Base-by-base conservation (phyloP, 2,888 invertebrate genomes). In the Endomychus coccineus region DNA sequence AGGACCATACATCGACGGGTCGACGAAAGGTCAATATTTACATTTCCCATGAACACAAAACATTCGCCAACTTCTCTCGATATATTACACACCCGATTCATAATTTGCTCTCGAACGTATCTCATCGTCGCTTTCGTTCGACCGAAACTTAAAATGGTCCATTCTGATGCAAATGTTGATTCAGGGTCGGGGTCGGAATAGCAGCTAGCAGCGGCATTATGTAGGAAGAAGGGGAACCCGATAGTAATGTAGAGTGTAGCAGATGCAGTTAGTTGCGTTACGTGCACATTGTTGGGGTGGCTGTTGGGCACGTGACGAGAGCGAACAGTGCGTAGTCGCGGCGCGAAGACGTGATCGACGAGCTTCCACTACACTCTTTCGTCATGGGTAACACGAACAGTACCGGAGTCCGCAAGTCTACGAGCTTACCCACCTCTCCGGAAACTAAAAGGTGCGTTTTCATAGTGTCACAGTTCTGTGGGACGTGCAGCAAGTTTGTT, bases 341-440 rank as follows among this genome's bases (percentile, higher is more conserved):
- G 14, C 7, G 12, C 23, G 25, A 31, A 27, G 21, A 30, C 25
- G 27, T 37, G 31, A 10, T 27, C 32, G 27, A 39, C 36, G 35
- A 27, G 17, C 23, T 32, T 7, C 16, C 14, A 7, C 25, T 7
- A 11, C 14, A 6, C 14, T 25, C 10, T 10, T 22, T 28, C 21
- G 31, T 22, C 43, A 66, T 66, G 66, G 66, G 66, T 31, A 67
- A 67, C 43, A 55, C 54, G 39, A 50, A 45, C 40, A 52, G 51
- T 42, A 55, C 58, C 34, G 46, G 44, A 31, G 43, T 51, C 22
- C 51, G 59, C 52, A 79, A 78, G 58, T 77, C 74, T 29, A 70
- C 83, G 59, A 85, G 85, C 64, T 69, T 85, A 59, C 85, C 85
- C 42, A 85, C 83, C 47, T 85, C 85, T 36, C 84, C 61, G 16